These are phyloP conservation scores for Hyperoplus lanceolatus DNA, from an alignment of 2,797 vertebrate genomes.

Conservation along the genomic window DNA sequence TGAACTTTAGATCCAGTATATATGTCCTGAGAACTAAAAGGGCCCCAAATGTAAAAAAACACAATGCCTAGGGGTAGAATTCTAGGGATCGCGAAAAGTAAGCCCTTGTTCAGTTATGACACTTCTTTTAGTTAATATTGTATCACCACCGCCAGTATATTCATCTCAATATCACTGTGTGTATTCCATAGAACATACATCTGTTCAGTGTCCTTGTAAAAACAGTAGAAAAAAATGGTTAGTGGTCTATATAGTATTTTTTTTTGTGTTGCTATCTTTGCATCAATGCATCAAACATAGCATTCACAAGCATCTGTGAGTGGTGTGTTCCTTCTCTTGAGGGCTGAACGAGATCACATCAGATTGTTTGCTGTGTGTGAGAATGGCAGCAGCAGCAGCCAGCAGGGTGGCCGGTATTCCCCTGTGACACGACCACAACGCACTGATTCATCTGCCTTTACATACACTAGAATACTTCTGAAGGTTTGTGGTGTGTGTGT, in stretches of 20 bases:
- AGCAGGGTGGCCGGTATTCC: slow-evolving; percentile 62
- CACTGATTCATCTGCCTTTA: slow-evolving; percentile 67
- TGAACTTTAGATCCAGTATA: no score
- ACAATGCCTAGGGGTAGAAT: not conserved
- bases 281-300: slow-evolving; percentile 6
- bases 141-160: not conserved
- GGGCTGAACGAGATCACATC: slow-evolving; percentile 19
- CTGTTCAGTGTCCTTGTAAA: not conserved
- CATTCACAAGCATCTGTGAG: not conserved
- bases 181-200: not conserved
- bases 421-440: slow-evolving; percentile 62
- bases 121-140: not conserved
- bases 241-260: not conserved
- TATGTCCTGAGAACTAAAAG: not conserved
- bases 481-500: slow-evolving; percentile 23
- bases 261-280: not conserved
- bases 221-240: not conserved
- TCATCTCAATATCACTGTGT: not conserved
- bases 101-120: not conserved
- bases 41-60: not conserved
- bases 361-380: slow-evolving; percentile 25
- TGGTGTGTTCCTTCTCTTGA: not conserved
- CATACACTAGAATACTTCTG: slow-evolving; percentile 59
- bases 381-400: slow-evolving; percentile 37
- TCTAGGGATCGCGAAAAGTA: not conserved